Evolutionary conservation across 2,888 invertebrate genomes (phyloP).

Genomic region (Andrena minutula): DNA sequence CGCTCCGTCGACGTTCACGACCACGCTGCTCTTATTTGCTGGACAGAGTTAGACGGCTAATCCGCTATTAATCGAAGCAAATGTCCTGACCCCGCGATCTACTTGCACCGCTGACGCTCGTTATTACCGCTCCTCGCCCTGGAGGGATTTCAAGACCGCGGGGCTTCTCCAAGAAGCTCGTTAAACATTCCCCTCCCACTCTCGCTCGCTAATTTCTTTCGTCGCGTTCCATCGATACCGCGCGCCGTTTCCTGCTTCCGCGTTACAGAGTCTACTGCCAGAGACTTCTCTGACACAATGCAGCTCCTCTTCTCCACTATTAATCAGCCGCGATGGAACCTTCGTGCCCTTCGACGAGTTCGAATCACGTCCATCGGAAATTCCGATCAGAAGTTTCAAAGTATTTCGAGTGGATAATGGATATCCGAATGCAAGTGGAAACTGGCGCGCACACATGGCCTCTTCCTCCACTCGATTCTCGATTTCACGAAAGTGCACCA

Average conservation of each 20-base stretch:
- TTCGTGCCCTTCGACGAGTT: too few relatives aligned
- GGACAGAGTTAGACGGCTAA: slow-evolving; percentile 53
- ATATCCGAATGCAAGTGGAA: too few relatives aligned
- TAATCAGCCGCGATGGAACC: too few relatives aligned
- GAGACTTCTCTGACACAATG: neutral
- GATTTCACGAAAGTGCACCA: slow-evolving; percentile 43
- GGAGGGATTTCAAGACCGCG: slow-evolving; percentile 46
- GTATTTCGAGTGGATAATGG: too few relatives aligned
- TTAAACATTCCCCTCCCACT: slow-evolving; percentile 6
- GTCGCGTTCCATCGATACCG: slow-evolving; percentile 2
- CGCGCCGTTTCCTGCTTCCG: slow-evolving; percentile 39
- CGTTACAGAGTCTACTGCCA: slow-evolving; percentile 13
- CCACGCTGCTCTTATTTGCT: slow-evolving; percentile 48
- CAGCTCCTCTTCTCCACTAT: too few relatives aligned
- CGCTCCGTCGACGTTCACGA: slow-evolving; percentile 40
- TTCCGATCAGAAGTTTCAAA: too few relatives aligned
- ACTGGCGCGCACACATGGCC: neutral
- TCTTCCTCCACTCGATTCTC: slow-evolving; percentile 1
- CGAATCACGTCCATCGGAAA: too few relatives aligned
- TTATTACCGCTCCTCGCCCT: slow-evolving; percentile 39
- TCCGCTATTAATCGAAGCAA: slow-evolving; percentile 58
- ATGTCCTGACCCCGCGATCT: slow-evolving; percentile 55
- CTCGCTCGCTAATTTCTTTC: slow-evolving; percentile 22
- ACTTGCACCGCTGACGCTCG: slow-evolving; percentile 31
- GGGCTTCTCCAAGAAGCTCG: slow-evolving; percentile 28